These are phyloP conservation scores for Trichogramma pretiosum DNA, from an alignment of 1,140 invertebrate genomes.

Conservation along the genomic window DNA sequence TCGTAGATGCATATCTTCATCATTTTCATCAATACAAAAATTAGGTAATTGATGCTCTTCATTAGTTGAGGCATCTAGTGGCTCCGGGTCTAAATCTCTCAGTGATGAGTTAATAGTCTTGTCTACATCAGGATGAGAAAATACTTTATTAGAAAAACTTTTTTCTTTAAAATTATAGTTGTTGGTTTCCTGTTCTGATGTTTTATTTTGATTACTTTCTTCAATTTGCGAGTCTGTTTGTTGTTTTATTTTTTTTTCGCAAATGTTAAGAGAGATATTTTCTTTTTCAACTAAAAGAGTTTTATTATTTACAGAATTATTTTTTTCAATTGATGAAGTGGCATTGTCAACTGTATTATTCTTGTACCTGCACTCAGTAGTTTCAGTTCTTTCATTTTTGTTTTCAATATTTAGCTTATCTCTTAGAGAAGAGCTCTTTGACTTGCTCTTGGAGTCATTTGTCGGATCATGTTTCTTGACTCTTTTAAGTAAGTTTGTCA, in stretches of 20 bases:
- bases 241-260: neutral
- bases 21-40: slow-evolving; percentile 22
- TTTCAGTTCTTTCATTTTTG: neutral
- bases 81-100: too few relatives aligned
- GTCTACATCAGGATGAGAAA: too few relatives aligned
- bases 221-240: slow-evolving; percentile 4
- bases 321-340: neutral
- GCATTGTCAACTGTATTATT: too few relatives aligned
- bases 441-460: slow-evolving; percentile 15
- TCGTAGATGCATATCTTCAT: slow-evolving; percentile 33
- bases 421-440: slow-evolving; percentile 34
- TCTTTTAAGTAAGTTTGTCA: slow-evolving; percentile 33
- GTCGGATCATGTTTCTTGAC: slow-evolving; percentile 30
- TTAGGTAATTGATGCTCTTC: slow-evolving; percentile 1
- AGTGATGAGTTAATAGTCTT: too few relatives aligned
- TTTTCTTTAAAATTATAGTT: neutral
- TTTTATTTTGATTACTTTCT: neutral
- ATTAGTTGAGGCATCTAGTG: too few relatives aligned
- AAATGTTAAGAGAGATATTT: neutral
- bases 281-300: neutral
- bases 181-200: slow-evolving; percentile 9
- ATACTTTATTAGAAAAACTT: too few relatives aligned
- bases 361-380: neutral
- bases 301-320: neutral
- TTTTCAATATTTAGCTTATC: slow-evolving; percentile 35